Evolutionary conservation across 2,113 vertebrate genomes (phyloP), one percentile per base, ranked within the genome.

Genomic region (Numenius arquata): DNA sequence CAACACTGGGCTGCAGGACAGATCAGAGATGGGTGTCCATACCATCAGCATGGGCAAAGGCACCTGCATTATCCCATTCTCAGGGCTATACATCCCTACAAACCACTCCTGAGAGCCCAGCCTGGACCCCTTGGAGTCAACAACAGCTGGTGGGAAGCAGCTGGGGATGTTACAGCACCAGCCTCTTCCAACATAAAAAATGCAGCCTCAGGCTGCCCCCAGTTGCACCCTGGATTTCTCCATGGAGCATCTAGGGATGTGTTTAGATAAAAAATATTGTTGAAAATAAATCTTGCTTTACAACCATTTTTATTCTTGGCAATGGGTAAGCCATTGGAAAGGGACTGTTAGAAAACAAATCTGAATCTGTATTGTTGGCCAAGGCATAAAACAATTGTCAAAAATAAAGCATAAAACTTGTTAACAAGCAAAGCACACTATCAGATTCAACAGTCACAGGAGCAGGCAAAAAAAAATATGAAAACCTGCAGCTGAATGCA

Each of bases 401-500:
- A 73, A 93, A 95, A 89, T 63, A 84, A 86, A 94, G 85, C 70
- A 85, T 41, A 84, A 94, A 93, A 91, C 84, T 90, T 90, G 74
- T 85, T 89, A 94, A 93, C 75, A 77, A 96, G 71, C 19, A 80
- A 73, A 89, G 61, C 32, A 48, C 36, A 38, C 75, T 76, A 47
- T 82, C 52, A 23, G 59, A 66, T 88, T 79, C 76, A 89, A 59
- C 21, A 29, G 52, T 52, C 93, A 88, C 9, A 62, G 58, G 34
- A 92, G 36, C 10, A 91, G 27, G 48, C n/a, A 90, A 88, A 32
- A 91, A 91, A 83, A 85, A 90, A 32, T 17, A 78, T 2, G 8
- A 91, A 93, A 89, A 83, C 53, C 58, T 91, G 40, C 34, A 48
- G 84, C 70, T 93, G 62, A 82, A 61, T 47, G n/a, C 21, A 83